A percentile compares a stretch with the other conserved stretches of the same genome.
Evolutionary conservation across 2,797 vertebrate species (phyloP).

Genomic region (Etheostoma nigrum): DNA sequence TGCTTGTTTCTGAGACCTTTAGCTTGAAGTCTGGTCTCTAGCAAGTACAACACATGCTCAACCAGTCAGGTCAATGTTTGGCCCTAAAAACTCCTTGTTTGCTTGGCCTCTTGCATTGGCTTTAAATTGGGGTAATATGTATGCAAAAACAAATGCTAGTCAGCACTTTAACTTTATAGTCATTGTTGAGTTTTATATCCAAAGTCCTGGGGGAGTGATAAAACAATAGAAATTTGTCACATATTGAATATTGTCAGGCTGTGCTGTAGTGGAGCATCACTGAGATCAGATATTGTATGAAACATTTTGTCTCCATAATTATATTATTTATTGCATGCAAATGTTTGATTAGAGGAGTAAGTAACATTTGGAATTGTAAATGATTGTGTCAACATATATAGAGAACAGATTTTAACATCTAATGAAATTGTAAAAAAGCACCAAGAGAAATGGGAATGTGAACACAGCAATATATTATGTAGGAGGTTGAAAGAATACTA

Average conservation of each 20-base stretch:
- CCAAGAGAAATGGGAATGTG: constrained; percentile 78
- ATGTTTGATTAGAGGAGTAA: constrained; percentile 58
- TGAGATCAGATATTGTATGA: constrained; percentile 58
- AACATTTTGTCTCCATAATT: constrained; percentile 58
- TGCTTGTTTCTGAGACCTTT: constrained; percentile 11
- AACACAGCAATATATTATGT: constrained; percentile 72
- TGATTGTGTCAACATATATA: constrained; percentile 62
- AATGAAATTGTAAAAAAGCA: constrained; percentile 77
- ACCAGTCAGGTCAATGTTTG: background rate
- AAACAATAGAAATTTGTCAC: constrained; percentile 25
- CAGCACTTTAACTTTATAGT: constrained; percentile 11
- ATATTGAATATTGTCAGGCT: constrained; percentile 18
- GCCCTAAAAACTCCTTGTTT: background rate
- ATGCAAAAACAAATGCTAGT: background rate
- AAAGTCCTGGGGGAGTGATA: background rate
- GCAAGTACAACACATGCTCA: background rate
- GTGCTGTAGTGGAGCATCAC: constrained; percentile 26
- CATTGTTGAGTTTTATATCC: constrained; percentile 18
- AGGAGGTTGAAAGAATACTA: constrained; percentile 54
- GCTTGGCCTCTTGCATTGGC: background rate
- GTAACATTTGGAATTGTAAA: constrained; percentile 66
- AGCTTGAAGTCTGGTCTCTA: background rate
- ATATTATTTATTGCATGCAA: constrained; percentile 76
- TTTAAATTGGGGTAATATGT: background rate
- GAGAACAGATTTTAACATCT: constrained; percentile 65